These are phyloP conservation scores for Limonius californicus DNA, from an alignment of 1,140 invertebrate genomes.

Conservation along the genomic window DNA sequence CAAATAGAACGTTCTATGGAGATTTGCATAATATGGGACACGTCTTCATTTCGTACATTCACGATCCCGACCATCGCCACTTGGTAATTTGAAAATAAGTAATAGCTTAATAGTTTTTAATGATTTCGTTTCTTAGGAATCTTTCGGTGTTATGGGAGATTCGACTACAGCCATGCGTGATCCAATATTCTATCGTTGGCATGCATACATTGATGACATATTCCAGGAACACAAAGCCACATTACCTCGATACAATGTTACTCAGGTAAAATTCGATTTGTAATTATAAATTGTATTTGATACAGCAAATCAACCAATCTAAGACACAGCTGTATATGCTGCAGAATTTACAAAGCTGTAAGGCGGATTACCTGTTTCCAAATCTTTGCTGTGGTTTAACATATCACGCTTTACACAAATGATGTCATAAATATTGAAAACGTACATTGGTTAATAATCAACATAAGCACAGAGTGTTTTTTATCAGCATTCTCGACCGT, in stretches of 20 bases:
- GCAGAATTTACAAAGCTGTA: no score
- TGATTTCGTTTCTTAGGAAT: slow-evolving; percentile 48
- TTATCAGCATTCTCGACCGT: no score
- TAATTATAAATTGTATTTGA: no score
- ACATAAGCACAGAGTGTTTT: no score
- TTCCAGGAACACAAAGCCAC: slow-evolving; percentile 74
- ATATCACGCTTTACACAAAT: no score
- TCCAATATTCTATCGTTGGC: slow-evolving; percentile 82
- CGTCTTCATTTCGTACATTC: slow-evolving; percentile 61
- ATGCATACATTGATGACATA: slow-evolving; percentile 74
- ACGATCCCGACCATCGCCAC: slow-evolving; percentile 70
- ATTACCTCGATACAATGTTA: slow-evolving; percentile 57
- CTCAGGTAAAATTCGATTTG: slow-evolving; percentile 52
- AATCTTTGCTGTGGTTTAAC: no score
- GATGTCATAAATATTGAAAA: no score
- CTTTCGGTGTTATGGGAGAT: slow-evolving; percentile 63
- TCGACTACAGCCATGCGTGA: slow-evolving; percentile 73
- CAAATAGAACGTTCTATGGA: slow-evolving; percentile 68
- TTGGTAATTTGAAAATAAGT: slow-evolving; percentile 54
- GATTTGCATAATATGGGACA: slow-evolving; percentile 71
- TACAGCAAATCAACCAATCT: no score
- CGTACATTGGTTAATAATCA: no score
- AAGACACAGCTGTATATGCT: no score
- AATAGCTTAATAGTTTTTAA: no score
- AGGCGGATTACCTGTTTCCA: no score